Evolutionary conservation across 2,113 vertebrate species (phyloP), one percentile per base, ranked within the genome.

Genomic region (Mustela lutreola): DNA sequence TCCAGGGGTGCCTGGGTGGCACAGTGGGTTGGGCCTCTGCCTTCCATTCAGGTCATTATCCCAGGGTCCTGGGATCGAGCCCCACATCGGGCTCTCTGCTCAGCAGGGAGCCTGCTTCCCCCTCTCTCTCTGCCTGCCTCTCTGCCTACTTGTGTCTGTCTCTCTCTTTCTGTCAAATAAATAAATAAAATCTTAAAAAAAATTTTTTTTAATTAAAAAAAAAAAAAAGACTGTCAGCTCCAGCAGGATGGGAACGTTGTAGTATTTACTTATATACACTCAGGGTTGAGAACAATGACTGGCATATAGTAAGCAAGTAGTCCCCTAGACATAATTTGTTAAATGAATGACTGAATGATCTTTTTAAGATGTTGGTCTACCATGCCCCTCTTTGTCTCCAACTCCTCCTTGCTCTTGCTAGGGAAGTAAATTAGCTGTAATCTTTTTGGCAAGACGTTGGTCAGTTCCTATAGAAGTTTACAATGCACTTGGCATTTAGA

Each of bases 391-490:
- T 33, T 62, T 39, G 56, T 45, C 79, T 70, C 48, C 92, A 97
- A 83, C 21, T 18, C 33, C 62, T 84, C 53, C 45, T 60, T 50
- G 31, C 9, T 80, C 85, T 84, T 79, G 45, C 22, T 9, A 67
- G 82, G 53, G 83, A 91, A 50, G n/a, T 62, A 86, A 89, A 53
- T 53, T 73, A 31, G n/a, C 45, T 83, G n/a, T 79, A 45, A 92
- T 89, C 56, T 79, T 94, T 94, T 92, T 58, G 48, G 87, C 84
- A 94, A 76, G 62, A 36, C n/a, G 82, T 71, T 80, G 86, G 50
- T 60, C 76, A 26, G 24, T 81, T 70, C 67, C 65, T 63, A 31
- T 62, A 75, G n/a, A 16, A 2, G 33, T 89, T 91, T 50, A 60
- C 53, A 91, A 24, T 11, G 21, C 75, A 75, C 21, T 42, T 1